Percentiles rank a stretch among this genome's conserved stretches.
Conservation (phyloP, 2,113 vertebrate species). For the Tympanuchus pallidicinctus region DNA sequence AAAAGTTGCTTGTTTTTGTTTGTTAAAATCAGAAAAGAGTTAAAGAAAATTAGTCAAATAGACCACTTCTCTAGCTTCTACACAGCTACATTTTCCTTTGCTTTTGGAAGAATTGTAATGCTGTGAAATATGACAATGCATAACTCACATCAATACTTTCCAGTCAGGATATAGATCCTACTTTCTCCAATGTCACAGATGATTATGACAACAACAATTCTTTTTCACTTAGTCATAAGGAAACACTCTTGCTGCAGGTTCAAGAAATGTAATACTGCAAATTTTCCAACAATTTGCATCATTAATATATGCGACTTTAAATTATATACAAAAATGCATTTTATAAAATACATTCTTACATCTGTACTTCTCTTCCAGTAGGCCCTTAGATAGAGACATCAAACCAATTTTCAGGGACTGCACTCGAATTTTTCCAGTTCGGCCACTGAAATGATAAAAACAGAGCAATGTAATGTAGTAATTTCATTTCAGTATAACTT, state of each 20-base stretch:
- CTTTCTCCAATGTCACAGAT: not conserved
- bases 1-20: not conserved
- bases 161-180: not conserved
- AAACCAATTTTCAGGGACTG: conserved; percentile 96
- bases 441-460: conserved; percentile 83
- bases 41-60: not conserved
- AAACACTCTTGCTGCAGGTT: not conserved
- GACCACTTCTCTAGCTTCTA: not conserved
- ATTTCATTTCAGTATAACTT: not conserved
- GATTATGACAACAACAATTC: not conserved
- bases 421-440: conserved; percentile 94
- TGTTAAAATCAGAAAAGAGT: not conserved
- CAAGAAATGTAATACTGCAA: not conserved
- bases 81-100: not conserved
- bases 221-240: not conserved
- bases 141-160: not conserved
- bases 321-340: not conserved
- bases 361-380: conserved; percentile 97
- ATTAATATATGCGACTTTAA: not conserved
- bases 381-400: conserved; percentile 94
- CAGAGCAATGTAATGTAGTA: not conserved
- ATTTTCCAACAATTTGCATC: not conserved
- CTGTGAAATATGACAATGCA: accelerated
- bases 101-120: not conserved
- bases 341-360: conserved; percentile 77